Base-by-base conservation (phyloP, 2,888 invertebrate genomes). In the Phyllotreta striolata region DNA sequence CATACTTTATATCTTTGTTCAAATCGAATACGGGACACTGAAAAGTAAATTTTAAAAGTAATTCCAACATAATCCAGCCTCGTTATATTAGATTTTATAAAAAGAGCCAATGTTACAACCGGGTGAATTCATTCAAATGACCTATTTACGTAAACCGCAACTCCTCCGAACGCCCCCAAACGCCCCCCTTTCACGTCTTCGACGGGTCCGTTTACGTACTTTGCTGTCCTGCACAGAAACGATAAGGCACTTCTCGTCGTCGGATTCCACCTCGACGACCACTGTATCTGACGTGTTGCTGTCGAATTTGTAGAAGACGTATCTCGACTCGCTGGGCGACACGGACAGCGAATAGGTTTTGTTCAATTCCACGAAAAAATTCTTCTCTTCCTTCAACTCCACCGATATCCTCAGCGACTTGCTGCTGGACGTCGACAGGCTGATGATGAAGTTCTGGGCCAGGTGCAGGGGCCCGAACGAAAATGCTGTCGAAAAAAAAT, bases 1-100 rank as follows among this genome's bases (percentile, higher is more conserved):
- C 87, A 72, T 89, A 93, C 62, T 89, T 83, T 7, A 93, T 88
- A 73, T 91, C 91, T 62, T 88, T 84, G 70, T 92, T 91, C 64
- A 91, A 85, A 78, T 94, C 94, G 76, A 90, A 90, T 1, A 94
- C 91, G 7, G 94, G 94, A 78, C 94, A 94, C 93, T 94, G 77
- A 66, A 14, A 60, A 41, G 8, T 5, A 4, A 54, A 54, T 10
- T 44, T 14, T 44, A 40, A 24, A 38, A 49, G 37, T 40, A 10
- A 24, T 37, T 12, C 9, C 43, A 39, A 47, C 10, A 10, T n/a
- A 24, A 4, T 24, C 24, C 24, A 24, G 4, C 24, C 24, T 24
- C 24, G 4, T 1, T 37, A 24, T 24, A 24, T 24, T 24, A 4
- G 24, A 34, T 37, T 46, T 37, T 34, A 2, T 0, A 46, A 24